Evolutionary conservation across 1,140 invertebrate genomes (phyloP).

Genomic region (Halotydeus destructor): DNA sequence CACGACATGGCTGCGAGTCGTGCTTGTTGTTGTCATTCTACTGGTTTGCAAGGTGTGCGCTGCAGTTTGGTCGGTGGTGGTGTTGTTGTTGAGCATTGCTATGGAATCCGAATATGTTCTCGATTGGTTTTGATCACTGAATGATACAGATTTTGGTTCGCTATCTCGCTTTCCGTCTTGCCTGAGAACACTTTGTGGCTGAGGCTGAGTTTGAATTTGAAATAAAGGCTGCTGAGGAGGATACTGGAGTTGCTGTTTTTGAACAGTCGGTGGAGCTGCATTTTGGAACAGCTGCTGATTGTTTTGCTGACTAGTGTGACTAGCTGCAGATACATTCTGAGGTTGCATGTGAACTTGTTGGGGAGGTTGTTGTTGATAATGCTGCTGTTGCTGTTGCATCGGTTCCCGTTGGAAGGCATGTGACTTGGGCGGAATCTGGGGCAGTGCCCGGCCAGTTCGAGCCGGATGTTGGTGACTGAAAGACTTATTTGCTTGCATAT

Average conservation of each 20-base stretch:
- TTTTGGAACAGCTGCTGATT: not conserved
- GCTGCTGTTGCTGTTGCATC: too few relatives aligned
- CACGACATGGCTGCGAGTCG: not conserved
- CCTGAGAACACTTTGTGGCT: constrained; percentile 4
- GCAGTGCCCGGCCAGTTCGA: too few relatives aligned
- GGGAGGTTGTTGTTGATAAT: too few relatives aligned
- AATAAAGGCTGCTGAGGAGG: not conserved
- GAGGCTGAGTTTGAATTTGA: not conserved
- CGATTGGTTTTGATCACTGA: constrained; percentile 10
- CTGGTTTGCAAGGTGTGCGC: not conserved
- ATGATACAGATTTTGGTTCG: constrained; percentile 14
- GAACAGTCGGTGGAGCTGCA: not conserved
- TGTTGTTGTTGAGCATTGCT: not conserved
- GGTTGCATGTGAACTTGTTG: too few relatives aligned
- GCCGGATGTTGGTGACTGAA: too few relatives aligned
- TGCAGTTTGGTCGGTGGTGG: not conserved
- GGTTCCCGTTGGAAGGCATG: too few relatives aligned
- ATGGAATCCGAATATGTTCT: constrained; percentile 2
- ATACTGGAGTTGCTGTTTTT: constrained; percentile 5
- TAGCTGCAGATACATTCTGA: not conserved
- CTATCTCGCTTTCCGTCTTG: constrained; percentile 6
- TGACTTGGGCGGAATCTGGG: too few relatives aligned
- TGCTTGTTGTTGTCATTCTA: not conserved
- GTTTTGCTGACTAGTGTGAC: not conserved
- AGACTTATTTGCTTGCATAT: too few relatives aligned